A percentile compares a stretch with the other conserved stretches of the same genome.
Conservation (phyloP, 2,888 invertebrate species). For the Aradus depressus region DNA sequence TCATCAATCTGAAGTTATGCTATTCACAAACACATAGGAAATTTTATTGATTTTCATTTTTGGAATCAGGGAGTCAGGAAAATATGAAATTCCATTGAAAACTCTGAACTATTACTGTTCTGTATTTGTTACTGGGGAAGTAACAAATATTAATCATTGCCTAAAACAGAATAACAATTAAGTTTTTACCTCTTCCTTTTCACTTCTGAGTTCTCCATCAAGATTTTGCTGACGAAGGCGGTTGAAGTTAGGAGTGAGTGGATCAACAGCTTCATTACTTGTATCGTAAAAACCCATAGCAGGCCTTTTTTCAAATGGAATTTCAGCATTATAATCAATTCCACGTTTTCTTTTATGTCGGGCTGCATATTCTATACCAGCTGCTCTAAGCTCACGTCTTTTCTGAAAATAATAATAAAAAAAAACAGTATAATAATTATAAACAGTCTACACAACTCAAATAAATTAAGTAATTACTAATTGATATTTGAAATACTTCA, state of each 20-base stretch:
- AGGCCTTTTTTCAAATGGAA: constrained; percentile 93
- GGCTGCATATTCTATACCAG: constrained; percentile 62
- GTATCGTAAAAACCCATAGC: constrained; percentile 93
- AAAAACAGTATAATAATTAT: constrained; percentile 3
- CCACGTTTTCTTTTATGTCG: constrained; percentile 67
- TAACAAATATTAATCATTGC: neutral
- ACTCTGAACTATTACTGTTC: neutral
- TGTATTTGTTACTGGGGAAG: neutral
- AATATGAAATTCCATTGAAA: too few species aligned
- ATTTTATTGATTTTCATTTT: too few species aligned
- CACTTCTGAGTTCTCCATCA: constrained; percentile 81
- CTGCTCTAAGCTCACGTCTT: constrained; percentile 90
- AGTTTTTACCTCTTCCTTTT: constrained; percentile 68
- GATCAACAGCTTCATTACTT: constrained; percentile 74
- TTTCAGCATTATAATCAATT: constrained; percentile 93
- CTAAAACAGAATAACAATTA: neutral
- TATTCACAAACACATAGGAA: too few species aligned
- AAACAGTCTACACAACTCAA: neutral
- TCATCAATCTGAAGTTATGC: too few species aligned
- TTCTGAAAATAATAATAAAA: constrained; percentile 42
- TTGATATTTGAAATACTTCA: neutral
- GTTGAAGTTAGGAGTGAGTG: constrained; percentile 80
- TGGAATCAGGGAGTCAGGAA: too few species aligned
- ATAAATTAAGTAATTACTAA: neutral
- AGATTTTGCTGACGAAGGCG: constrained; percentile 82